Evolutionary conservation across 1,140 invertebrate species (phyloP), one percentile per base, ranked within the genome.

Genomic region (Acromyrmex charruanus): DNA sequence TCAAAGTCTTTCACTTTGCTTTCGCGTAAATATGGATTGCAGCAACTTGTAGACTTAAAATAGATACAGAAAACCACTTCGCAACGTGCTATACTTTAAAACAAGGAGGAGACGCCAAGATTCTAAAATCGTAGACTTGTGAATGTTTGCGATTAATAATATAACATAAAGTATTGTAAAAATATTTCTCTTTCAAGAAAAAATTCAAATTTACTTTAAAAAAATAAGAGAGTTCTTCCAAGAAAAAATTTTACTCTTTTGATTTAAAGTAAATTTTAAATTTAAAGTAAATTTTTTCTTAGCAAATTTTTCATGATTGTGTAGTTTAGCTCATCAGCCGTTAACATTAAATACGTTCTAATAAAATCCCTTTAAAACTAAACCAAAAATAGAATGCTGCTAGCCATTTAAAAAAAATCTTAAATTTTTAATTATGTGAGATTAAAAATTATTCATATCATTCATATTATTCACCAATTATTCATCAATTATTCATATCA

Each of bases 21-120:
- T 65, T 9, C 25, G 16, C 39, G 5, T 49, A 79, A 79, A 79
- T 79, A 79, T 65, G 39, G 18, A 79, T 79, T 44, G 58, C 59
- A 63, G 7, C 59, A 44, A 79, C 21, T 79, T 28, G 44, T 49
- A 79, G 12, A 49, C 25, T 77, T 61, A 44, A 61, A 49, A 12
- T 31, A 65, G n/a, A 39, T 44, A 63, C 49, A 65, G 39, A 65
- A 25, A 65, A 65, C 39, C 25, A 77, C 59, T 59, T 25, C 18
- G 25, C 58, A 25, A 25, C 28, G 14, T 9, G 14, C 18, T 2
- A 5, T 63, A 63, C 39, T 66, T 44, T n/a, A 10, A 49, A 79
- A 79, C 25, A 65, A 65, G 39, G 16, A 9, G 31, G 18, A 2
- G 35, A 31, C 16, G 2, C 21, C 16, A 49, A 49, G 18, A 51